phyloP scores from a whole-genome alignment of 2,797 vertebrate genomes.

The Thunnus albacares region DNA sequence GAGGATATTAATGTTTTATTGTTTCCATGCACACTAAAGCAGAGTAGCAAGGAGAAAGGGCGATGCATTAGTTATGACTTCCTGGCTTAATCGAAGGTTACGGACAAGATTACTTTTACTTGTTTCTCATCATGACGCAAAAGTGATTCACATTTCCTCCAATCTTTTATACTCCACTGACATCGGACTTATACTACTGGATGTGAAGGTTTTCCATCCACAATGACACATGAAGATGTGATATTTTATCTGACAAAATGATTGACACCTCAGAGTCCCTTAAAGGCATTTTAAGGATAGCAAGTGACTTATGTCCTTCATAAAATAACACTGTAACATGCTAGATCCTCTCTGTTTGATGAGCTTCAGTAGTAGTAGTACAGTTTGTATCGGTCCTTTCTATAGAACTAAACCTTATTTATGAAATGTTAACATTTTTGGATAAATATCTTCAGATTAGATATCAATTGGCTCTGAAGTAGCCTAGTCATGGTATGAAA shows the following conservation, averaged over 20 bases:
- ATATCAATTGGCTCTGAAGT: neutral
- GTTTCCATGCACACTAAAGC: constrained; percentile 60
- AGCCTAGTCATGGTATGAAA: no score
- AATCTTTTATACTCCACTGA: neutral
- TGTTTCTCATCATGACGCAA: constrained; percentile 13
- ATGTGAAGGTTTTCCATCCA: neutral
- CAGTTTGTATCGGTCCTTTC: neutral
- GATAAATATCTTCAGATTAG: neutral
- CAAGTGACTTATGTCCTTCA: neutral
- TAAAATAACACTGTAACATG: neutral
- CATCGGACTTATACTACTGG: neutral
- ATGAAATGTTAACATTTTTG: neutral
- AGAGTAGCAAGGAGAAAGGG: constrained; percentile 23
- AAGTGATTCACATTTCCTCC: constrained; percentile 1
- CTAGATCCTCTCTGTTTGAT: neutral
- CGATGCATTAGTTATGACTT: constrained; percentile 77
- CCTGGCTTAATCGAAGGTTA: constrained; percentile 47
- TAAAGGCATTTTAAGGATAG: neutral
- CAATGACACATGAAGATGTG: neutral
- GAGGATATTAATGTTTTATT: constrained; percentile 80
- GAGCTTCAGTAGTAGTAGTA: neutral
- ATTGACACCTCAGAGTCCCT: constrained; percentile 18
- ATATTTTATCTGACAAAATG: constrained; percentile 14
- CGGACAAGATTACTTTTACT: constrained; percentile 41
- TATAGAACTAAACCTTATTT: neutral